Evolutionary conservation across 2,113 vertebrate genomes (phyloP), one percentile per base, ranked within the genome.

Genomic region (Brienomyrus longianalis): DNA sequence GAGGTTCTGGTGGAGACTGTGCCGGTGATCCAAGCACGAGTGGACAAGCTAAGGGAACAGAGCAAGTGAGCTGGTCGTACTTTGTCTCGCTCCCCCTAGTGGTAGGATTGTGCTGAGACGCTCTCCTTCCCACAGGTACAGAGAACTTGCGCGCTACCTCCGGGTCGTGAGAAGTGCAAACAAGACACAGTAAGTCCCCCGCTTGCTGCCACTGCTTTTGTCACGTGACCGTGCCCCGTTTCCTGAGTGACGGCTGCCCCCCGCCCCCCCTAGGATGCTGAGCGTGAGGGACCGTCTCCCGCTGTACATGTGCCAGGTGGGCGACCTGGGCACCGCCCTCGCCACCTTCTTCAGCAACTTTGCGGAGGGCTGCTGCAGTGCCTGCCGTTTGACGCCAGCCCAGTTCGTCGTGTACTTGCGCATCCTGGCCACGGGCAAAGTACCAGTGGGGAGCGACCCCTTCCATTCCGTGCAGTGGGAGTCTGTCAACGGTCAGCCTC

Each of bases 111-210:
- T 27, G 31, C 13, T 84, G 43, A 84, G 19, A 47, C 7, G 48
- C 7, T 1, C 1, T 31, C 31, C 17, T 86, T 50, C 89, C 43
- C 88, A 77, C 91, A 96, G 96, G 93, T 96, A 94, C 91, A 93
- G 93, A 89, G 95, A 96, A 86, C 56, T 96, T 90, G 91, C 91
- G 39, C 95, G 96, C 9, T 96, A 96, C 89, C 92, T 96, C 1
- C 92, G 92, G 88, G 93, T 94, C 3, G 94, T 96, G 84, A 92
- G 91, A 89, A 90, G 92, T 0, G 90, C 92, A n/a, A 77, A 92
- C 31, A 89, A 52, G n/a, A 10, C 8, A 1, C 54, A 54, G 90
- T 90, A 84, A 90, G 90, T 85, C 15, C 1, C 17, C 11, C 23
- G 35, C 80, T 9, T 43, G 21, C 39, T 9, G 3, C 21, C 13